Evolutionary conservation across 1,140 invertebrate species (phyloP), one percentile per base, ranked within the genome.

Genomic region (Tribolium madens): DNA sequence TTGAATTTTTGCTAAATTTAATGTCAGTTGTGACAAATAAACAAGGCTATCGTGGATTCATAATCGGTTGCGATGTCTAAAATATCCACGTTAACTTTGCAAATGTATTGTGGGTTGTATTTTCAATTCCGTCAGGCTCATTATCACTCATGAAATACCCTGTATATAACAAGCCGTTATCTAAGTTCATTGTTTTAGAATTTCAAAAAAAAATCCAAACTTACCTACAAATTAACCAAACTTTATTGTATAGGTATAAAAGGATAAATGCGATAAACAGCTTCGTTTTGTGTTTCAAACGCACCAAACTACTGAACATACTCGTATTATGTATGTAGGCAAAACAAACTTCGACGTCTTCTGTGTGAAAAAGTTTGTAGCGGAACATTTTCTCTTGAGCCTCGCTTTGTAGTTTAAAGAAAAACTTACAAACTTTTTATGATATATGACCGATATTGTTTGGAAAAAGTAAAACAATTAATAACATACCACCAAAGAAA

Each of bases 101-200:
- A n/a, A n/a, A n/a, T n/a, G n/a, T n/a, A n/a, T n/a, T n/a, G n/a
- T n/a, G n/a, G n/a, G n/a, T n/a, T n/a, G n/a, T n/a, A n/a, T n/a
- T n/a, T n/a, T n/a, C n/a, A n/a, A n/a, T n/a, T n/a, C n/a, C n/a
- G n/a, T n/a, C n/a, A n/a, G n/a, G n/a, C n/a, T n/a, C n/a, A n/a
- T n/a, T n/a, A n/a, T n/a, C n/a, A n/a, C n/a, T n/a, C n/a, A n/a
- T n/a, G n/a, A n/a, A n/a, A n/a, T n/a, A n/a, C n/a, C n/a, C n/a
- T n/a, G n/a, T n/a, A n/a, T n/a, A n/a, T n/a, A n/a, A n/a, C n/a
- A n/a, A n/a, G n/a, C n/a, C n/a, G 57, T 64, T 64, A 64, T 64
- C 57, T 64, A 64, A 64, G 26, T 64, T 64, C 12, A 64, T 33
- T 64, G 57, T 64, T 64, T 64, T 31, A 26, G 26, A 14, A 64